Conservation (phyloP, 2,113 vertebrate species). For the Phodopus roborovskii region DNA sequence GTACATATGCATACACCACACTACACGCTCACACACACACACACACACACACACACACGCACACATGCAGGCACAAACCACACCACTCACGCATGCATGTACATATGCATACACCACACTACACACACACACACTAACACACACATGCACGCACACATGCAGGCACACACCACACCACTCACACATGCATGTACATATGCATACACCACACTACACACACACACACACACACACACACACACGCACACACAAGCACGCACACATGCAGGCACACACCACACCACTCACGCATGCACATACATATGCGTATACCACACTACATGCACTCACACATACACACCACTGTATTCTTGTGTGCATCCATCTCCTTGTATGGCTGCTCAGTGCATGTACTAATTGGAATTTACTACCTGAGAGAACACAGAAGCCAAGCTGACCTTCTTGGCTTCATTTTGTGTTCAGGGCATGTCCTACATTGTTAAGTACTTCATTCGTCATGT, state of each 20-base stretch:
- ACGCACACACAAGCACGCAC: not conserved
- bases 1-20: too few species aligned
- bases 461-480: not conserved
- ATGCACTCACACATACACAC: not conserved
- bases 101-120: too few species aligned
- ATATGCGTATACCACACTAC: too few species aligned
- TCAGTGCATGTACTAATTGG: accelerated
- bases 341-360: too few species aligned
- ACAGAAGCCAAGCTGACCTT: not conserved
- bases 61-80: too few species aligned
- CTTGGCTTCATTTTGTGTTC: too few species aligned
- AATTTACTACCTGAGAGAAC: not conserved
- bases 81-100: too few species aligned
- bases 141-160: not conserved
- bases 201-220: too few species aligned
- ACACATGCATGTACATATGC: too few species aligned
- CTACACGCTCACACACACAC: not conserved
- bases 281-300: not conserved
- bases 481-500: accelerated
- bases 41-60: not conserved
- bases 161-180: not conserved
- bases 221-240: not conserved
- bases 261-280: not conserved
- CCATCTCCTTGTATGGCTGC: not conserved
- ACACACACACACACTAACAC: not conserved